Base-by-base conservation (phyloP, 2,797 vertebrate species). In the Buceros bicornis region DNA sequence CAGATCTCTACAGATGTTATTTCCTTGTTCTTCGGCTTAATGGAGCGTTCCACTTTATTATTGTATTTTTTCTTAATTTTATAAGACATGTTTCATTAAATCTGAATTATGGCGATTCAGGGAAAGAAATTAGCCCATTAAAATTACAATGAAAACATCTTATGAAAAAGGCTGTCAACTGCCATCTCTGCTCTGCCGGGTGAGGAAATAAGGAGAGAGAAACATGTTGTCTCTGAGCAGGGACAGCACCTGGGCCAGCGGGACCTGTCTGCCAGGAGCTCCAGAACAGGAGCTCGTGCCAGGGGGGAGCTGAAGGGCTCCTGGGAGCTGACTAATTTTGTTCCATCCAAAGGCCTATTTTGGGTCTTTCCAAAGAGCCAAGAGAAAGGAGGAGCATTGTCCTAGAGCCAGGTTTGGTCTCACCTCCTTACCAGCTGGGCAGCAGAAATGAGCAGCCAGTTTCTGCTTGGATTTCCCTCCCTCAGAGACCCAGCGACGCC, bases 21-120 rank as follows among this genome's bases (percentile, higher is more conserved):
- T 96, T 94, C 92, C 87, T 94, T 94, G 94, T 90, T 97, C 93
- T 64, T 86, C 48, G 15, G 95, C 87, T 94, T 97, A 97, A 97
- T 96, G 94, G 87, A 77, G 82, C 82, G 8, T 97, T 90, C 90
- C 89, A 79, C 95, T 95, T 76, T 95, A 90, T 78, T 90, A 95
- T 89, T 97, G 91, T 86, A 22, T 90, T 89, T 95, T 91, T 89
- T 94, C 90, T 90, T 50, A 95, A 97, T 95, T 97, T 97, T 92
- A 91, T 95, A 95, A 90, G 83, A 93, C 96, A 96, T 95, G 96
- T 97, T 97, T 97, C 97, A 97, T 96, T 97, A 97, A 95, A 96
- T 93, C 95, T 97, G 96, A 97, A 97, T 97, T 96, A 96, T 96
- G 94, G 95, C 77, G 93, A 94, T 95, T 91, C 87, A 80, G 89